phyloP scores from a whole-genome alignment of 2,888 invertebrate species.

The Ochropacha duplaris region DNA sequence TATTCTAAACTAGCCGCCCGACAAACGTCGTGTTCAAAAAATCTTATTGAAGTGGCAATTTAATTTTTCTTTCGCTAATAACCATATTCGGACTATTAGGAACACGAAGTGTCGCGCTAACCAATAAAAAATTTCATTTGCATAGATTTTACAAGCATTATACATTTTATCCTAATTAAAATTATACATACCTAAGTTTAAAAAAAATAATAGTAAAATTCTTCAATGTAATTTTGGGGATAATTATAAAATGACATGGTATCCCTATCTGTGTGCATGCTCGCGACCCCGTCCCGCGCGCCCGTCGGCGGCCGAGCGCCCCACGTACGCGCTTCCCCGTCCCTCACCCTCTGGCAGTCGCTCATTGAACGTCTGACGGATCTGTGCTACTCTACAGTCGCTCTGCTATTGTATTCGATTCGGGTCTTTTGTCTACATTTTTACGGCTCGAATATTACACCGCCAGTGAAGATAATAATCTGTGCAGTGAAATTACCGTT shows the following conservation, averaged over 20 bases:
- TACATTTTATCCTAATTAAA: too few species aligned
- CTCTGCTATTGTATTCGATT: constrained; percentile 62
- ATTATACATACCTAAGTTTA: too few species aligned
- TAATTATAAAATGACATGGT: constrained; percentile 28
- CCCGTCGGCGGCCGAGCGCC: constrained; percentile 40
- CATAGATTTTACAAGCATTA: too few species aligned
- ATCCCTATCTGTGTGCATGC: constrained; percentile 41
- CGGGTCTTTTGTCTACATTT: constrained; percentile 71
- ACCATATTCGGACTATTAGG: too few species aligned
- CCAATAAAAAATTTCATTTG: too few species aligned
- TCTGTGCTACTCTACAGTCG: constrained; percentile 61
- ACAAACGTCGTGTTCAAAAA: too few species aligned
- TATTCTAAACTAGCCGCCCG: too few species aligned
- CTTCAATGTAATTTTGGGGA: constrained; percentile 7
- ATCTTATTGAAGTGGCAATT: too few species aligned
- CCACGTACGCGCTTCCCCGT: constrained; percentile 39
- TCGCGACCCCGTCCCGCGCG: constrained; percentile 29
- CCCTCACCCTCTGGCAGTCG: constrained; percentile 58
- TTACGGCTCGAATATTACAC: constrained; percentile 59
- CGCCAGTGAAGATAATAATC: constrained; percentile 62
- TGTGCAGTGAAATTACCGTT: constrained; percentile 76
- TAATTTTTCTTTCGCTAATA: too few species aligned
- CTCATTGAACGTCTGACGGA: constrained; percentile 69
- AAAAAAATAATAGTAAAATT: too few species aligned
- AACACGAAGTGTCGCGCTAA: too few species aligned